Evolutionary conservation across 2,797 vertebrate genomes (phyloP).

Genomic region (Sebastes aleutianus): DNA sequence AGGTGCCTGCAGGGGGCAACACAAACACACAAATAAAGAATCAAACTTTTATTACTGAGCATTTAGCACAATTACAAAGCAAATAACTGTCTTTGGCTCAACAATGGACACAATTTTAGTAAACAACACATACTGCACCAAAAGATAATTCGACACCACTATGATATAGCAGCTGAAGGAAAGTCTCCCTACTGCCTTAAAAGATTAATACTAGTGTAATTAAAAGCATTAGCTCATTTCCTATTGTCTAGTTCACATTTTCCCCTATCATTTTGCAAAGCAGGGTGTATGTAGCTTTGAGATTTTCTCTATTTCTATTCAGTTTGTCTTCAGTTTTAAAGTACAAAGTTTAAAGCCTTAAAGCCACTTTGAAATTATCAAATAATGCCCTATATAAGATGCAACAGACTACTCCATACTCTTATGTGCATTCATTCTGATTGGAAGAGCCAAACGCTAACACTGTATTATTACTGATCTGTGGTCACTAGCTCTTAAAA

Average conservation of each 20-base stretch:
- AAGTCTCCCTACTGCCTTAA: background rate
- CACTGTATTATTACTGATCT: background rate
- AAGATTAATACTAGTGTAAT: background rate
- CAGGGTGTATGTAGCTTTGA: background rate
- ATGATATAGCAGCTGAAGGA: background rate
- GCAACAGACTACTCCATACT: background rate
- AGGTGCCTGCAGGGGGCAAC: constrained; percentile 85
- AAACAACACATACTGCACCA: background rate
- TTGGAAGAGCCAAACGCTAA: background rate
- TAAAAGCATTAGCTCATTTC: background rate
- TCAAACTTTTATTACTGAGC: background rate
- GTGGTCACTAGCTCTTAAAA: background rate
- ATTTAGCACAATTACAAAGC: background rate
- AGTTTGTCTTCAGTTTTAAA: background rate
- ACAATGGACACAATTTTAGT: background rate
- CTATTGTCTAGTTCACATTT: background rate
- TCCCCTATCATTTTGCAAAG: background rate
- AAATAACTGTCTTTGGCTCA: background rate
- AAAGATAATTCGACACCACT: background rate
- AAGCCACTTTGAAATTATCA: background rate
- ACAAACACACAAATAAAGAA: background rate
- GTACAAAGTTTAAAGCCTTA: background rate
- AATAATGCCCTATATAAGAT: background rate
- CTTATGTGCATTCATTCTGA: background rate
- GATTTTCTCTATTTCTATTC: background rate